Conservation (phyloP, 1,140 invertebrate species). For the Cherax quadricarinatus region DNA sequence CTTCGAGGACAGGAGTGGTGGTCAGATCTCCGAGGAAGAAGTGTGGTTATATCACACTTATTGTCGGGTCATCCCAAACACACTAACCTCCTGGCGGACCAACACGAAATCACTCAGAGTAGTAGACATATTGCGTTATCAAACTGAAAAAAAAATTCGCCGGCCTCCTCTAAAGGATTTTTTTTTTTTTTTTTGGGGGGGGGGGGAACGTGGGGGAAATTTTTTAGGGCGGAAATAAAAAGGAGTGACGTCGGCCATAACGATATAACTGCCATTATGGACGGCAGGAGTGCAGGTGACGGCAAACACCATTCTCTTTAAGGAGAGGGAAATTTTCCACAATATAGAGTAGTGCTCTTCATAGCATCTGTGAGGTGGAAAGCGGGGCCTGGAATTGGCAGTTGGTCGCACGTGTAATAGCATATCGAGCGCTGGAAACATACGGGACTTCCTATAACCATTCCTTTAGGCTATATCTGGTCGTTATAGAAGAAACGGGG, state of each 20-base stretch:
- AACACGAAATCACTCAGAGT: too few species aligned
- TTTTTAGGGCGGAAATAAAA: not conserved
- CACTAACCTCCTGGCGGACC: too few species aligned
- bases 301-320: not conserved
- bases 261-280: not conserved
- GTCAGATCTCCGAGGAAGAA: too few species aligned
- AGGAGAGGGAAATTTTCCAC: not conserved
- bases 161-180: too few species aligned
- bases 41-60: too few species aligned
- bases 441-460: not conserved
- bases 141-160: too few species aligned
- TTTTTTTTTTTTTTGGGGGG: too few species aligned
- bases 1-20: too few species aligned
- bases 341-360: not conserved
- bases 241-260: not conserved
- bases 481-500: not conserved
- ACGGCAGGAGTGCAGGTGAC: not conserved
- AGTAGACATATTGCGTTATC: too few species aligned
- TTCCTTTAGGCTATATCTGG: not conserved
- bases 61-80: too few species aligned
- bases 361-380: not conserved
- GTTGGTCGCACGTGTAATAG: conserved; percentile 3
- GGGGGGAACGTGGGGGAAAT: too few species aligned
- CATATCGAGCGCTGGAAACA: not conserved
- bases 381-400: not conserved